Evolutionary conservation across 2,797 vertebrate species (phyloP).

Genomic region (Silurus lanzhouensis): DNA sequence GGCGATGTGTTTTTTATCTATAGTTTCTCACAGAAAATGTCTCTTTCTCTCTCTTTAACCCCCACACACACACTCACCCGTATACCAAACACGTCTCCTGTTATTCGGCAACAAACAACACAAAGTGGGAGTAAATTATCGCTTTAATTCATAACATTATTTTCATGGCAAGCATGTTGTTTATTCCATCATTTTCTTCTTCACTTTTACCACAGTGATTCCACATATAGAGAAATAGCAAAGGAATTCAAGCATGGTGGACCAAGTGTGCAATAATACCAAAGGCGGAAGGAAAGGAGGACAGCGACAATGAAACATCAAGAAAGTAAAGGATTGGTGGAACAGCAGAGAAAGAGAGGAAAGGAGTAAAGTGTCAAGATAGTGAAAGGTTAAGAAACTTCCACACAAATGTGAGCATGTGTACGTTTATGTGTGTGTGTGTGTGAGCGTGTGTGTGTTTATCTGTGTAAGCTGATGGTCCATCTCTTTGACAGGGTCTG

Average conservation of each 20-base stretch:
- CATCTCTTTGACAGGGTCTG: constrained; percentile 19
- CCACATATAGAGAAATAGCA: constrained; percentile 62
- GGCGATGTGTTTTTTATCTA: too few species aligned
- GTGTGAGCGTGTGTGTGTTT: neutral
- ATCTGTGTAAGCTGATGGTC: constrained; percentile 13
- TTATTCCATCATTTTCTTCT: constrained; percentile 33
- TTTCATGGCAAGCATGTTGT: constrained; percentile 63
- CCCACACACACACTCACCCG: neutral
- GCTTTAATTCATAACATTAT: constrained; percentile 70
- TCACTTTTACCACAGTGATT: constrained; percentile 65
- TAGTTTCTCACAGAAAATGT: neutral
- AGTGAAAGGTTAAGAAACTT: constrained; percentile 5
- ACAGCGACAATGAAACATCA: constrained; percentile 31
- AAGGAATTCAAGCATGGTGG: constrained; percentile 57
- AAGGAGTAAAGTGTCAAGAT: neutral
- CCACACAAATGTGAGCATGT: constrained; percentile 41
- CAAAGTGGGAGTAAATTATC: constrained; percentile 34
- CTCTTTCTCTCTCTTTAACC: neutral
- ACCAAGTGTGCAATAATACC: constrained; percentile 55
- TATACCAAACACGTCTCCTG: neutral
- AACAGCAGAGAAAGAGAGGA: constrained; percentile 3
- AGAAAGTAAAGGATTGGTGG: constrained; percentile 21
- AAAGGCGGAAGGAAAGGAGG: constrained; percentile 29
- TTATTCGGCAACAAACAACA: constrained; percentile 8
- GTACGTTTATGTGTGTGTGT: constrained; percentile 37